Evolutionary conservation across 2,888 invertebrate genomes (phyloP), one percentile per base, ranked within the genome.

Genomic region (Nephrocerus scutellatus): DNA sequence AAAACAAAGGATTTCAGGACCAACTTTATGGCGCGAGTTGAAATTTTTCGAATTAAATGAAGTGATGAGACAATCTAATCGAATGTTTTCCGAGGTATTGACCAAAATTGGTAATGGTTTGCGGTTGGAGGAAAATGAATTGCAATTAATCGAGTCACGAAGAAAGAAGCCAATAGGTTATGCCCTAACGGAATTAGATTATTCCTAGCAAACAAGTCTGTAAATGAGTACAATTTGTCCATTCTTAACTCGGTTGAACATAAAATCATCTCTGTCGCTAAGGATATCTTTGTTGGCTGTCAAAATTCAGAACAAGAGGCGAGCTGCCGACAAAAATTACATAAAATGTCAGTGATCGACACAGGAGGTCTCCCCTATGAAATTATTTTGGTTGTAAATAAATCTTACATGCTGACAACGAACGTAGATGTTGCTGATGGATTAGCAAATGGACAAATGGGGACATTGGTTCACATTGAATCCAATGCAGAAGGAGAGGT

Each of bases 361-460:
- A 57, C 56, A 26, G 54, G 50, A 31, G 56, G 58, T 25, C 49
- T 59, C 35, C 54, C 54, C 6, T 53, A 56, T 41, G 43, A 53
- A 44, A 48, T 46, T 22, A 39, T 35, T 24, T 43, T 48, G 14
- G 46, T 46, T 40, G 19, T 42, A 3, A 28, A 37, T 23, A 38
- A 44, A 35, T 29, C 28, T 41, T 47, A 58, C 39, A 49, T 58
- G 22, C 55, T 58, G 10, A 55, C 55, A 25, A 55, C 55, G 14
- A 60, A 58, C 35, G 56, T 61, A 6, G 56, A 57, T 34, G 56
- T 62, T 2, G 15, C 45, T 26, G 57, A 62, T 52, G 59, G 59
- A 18, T 49, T 58, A 32, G 55, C 51, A 6, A 60, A 60, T 46
- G 55, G 58, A 18, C 54, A 55, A 15, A 43, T 51, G 26, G 57